Base-by-base conservation (phyloP, 2,113 vertebrate species). In the Siniperca knerii region DNA sequence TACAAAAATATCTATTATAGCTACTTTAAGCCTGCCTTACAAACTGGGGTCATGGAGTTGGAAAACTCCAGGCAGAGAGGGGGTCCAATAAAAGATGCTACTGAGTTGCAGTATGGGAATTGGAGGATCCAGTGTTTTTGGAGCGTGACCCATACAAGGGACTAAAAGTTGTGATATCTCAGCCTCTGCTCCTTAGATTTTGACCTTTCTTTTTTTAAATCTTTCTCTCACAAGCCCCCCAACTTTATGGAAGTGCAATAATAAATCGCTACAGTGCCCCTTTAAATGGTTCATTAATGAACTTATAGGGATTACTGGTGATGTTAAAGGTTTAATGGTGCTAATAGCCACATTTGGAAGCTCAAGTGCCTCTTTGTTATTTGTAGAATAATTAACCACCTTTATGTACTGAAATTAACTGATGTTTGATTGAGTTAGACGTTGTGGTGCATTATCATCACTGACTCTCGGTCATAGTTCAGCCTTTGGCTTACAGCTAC, bases 311-410 rank as follows among this genome's bases (percentile, higher is more conserved):
- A 60, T 60, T 12, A 65, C 5, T 9, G 18, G 2, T 11, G 54
- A 65, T 66, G n/a, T 20, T n/a, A 21, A 37, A 44, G 20, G 13
- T 60, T 46, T 37, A 60, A 83, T 65, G 4, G n/a, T 55, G 7
- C 6, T 29, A 10, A 25, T 42, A 11, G 67, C 10, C 48, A n/a
- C 2, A 67, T 57, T 50, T 60, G 25, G 15, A n/a, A 54, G 67
- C 61, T 77, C 8, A 44, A 44, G 52, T 46, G 54, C 35, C 75
- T 66, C 12, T 66, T 68, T 77, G 15, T 61, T 55, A 40, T 64
- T 62, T 64, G 16, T 25, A 54, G 61, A 62, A 55, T 52, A 37
- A 82, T 67, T 33, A 42, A 72, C 11, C 25, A 25, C 37, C 37
- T 3, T 61, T n/a, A 35, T 44, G 62, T 37, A 55, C 12, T 1